phyloP scores from a whole-genome alignment of 2,888 invertebrate species.

The Scaptomyza tumidula region DNA sequence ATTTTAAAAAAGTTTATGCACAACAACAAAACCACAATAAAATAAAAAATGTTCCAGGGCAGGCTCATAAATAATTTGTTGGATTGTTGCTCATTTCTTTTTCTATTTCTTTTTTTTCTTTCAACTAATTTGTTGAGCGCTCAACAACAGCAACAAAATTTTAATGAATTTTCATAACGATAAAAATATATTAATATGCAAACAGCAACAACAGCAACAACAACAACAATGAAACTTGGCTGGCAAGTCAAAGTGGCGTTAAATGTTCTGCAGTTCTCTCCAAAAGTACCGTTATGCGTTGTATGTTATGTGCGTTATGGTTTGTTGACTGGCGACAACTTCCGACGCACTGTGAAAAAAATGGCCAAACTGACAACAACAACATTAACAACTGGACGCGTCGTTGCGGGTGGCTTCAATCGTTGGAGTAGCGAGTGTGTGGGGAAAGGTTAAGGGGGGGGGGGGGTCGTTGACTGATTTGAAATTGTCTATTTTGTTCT shows the following conservation, averaged over 20 bases:
- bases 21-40: conserved; percentile 11
- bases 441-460: no score
- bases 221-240: conserved; percentile 12
- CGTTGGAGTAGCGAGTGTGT: background rate
- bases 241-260: conserved; percentile 61
- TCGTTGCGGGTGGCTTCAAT: conserved; percentile 64
- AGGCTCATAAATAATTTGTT: conserved; percentile 31
- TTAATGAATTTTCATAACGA: conserved; percentile 63
- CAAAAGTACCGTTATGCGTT: conserved; percentile 60
- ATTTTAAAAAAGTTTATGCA: conserved; percentile 49
- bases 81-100: conserved; percentile 16
- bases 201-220: conserved; percentile 30
- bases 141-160: conserved; percentile 43
- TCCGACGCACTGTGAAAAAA: conserved; percentile 61
- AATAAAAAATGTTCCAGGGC: conserved; percentile 9
- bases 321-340: conserved; percentile 78
- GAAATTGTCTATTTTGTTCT: conserved; percentile 14
- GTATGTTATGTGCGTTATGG: conserved; percentile 63
- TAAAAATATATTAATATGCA: conserved; percentile 53
- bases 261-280: conserved; percentile 68
- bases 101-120: conserved; percentile 9
- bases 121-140: conserved; percentile 65
- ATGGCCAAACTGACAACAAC: conserved; percentile 24
- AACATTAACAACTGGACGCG: conserved; percentile 54
- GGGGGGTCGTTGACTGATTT: conserved; percentile 18